Conservation (phyloP, 2,797 vertebrate genomes). For the Limnodromus scolopaceus region DNA sequence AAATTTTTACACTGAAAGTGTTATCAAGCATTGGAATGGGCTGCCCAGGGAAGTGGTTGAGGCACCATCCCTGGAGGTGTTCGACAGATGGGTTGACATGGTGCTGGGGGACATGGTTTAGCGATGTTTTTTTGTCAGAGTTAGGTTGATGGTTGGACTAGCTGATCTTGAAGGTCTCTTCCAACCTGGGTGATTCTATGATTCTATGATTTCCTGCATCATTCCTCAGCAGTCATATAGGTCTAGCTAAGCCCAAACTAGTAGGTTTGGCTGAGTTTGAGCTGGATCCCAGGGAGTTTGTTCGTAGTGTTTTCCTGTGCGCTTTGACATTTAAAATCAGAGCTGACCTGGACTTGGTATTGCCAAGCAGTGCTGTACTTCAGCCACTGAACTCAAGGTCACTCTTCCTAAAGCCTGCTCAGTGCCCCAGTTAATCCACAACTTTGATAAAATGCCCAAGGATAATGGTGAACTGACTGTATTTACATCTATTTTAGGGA, state of each 20-base stretch:
- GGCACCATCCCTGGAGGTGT: too few species aligned
- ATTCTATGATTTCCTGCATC: neutral
- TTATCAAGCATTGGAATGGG: too few species aligned
- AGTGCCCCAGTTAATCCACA: slow-evolving; percentile 36
- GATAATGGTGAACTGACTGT: neutral
- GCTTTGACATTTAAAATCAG: neutral
- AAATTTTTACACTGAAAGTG: too few species aligned
- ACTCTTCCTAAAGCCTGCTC: slow-evolving; percentile 32
- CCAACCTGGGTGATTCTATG: too few species aligned
- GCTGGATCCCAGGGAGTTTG: neutral
- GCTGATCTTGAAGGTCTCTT: too few species aligned
- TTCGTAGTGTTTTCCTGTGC: neutral
- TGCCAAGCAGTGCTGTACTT: neutral
- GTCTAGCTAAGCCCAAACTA: neutral
- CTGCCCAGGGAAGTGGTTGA: too few species aligned
- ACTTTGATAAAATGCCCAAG: slow-evolving; percentile 46
- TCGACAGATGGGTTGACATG: too few species aligned
- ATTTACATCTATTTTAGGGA: slow-evolving; percentile 53
- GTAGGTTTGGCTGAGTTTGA: neutral
- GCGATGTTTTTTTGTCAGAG: too few species aligned
- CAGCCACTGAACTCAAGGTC: slow-evolving; percentile 5
- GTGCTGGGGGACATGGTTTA: too few species aligned
- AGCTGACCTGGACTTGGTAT: neutral
- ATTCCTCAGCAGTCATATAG: neutral
- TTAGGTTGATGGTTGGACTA: too few species aligned